phyloP scores from a whole-genome alignment of 2,113 vertebrate genomes.

The Leptocoma aspasia region DNA sequence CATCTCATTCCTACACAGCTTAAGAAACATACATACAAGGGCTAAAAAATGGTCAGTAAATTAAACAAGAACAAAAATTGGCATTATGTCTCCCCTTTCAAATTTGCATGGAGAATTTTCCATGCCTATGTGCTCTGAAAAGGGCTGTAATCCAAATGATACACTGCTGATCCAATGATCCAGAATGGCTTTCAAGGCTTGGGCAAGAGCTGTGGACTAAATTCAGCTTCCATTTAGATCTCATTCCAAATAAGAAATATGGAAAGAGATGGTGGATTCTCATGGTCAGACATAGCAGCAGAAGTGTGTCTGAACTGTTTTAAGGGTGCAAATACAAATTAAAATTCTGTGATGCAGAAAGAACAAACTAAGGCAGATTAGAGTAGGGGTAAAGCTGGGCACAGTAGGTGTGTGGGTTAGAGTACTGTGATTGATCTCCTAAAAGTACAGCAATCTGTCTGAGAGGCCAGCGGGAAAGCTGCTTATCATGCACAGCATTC shows the following conservation, averaged over 20 bases:
- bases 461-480: background rate
- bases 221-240: background rate
- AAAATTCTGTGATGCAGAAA: background rate
- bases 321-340: background rate
- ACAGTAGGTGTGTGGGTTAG: background rate
- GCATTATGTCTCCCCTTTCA: constrained; percentile 11
- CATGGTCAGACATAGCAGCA: background rate
- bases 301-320: background rate
- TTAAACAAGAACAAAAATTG: constrained; percentile 38
- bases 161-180: background rate
- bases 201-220: background rate
- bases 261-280: background rate
- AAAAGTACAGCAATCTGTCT: background rate
- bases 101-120: constrained; percentile 18
- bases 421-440: background rate
- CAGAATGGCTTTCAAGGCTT: background rate
- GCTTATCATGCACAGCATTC: background rate
- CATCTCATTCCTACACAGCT: background rate
- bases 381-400: background rate
- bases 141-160: constrained; percentile 3
- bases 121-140: background rate
- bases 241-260: background rate
- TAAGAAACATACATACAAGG: background rate
- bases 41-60: constrained; percentile 23
- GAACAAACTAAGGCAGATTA: background rate